Conservation (phyloP, 1,140 invertebrate species). For the Lasioglossum albipes region DNA sequence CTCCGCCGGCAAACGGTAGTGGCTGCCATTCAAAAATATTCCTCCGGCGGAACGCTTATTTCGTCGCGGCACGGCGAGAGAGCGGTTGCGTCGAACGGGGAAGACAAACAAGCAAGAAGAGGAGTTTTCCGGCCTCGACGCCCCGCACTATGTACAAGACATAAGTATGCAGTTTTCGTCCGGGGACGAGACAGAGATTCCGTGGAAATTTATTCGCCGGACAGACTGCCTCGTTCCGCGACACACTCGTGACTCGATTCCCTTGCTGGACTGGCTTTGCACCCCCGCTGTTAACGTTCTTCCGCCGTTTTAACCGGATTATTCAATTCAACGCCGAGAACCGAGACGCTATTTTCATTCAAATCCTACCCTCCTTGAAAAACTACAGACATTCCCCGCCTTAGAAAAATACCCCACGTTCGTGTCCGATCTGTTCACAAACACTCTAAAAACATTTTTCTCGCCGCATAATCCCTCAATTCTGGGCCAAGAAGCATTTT, state of each 20-base stretch:
- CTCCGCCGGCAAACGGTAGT: constrained; percentile 34
- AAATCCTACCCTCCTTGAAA: not conserved
- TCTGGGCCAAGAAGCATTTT: no score
- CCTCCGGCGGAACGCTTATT: constrained; percentile 40
- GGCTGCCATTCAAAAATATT: constrained; percentile 65
- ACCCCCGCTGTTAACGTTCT: not conserved
- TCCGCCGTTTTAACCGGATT: not conserved
- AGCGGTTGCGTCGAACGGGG: constrained; percentile 29
- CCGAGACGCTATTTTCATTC: not conserved
- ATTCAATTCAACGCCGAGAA: not conserved
- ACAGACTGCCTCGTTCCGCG: constrained; percentile 44
- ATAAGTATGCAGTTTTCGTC: constrained; percentile 60
- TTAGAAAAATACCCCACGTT: no score
- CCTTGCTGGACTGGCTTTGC: not conserved
- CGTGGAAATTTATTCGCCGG: constrained; percentile 56
- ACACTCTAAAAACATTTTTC: no score
- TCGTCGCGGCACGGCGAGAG: constrained; percentile 16
- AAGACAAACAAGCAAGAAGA: constrained; percentile 59
- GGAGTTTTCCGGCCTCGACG: constrained; percentile 23
- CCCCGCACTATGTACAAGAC: constrained; percentile 47
- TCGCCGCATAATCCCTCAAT: no score
- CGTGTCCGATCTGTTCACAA: no score
- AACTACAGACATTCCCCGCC: no score
- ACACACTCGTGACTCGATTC: constrained; percentile 43
- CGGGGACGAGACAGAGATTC: constrained; percentile 39